phyloP scores from a whole-genome alignment of 2,888 invertebrate species.

The Diloba caeruleocephala region DNA sequence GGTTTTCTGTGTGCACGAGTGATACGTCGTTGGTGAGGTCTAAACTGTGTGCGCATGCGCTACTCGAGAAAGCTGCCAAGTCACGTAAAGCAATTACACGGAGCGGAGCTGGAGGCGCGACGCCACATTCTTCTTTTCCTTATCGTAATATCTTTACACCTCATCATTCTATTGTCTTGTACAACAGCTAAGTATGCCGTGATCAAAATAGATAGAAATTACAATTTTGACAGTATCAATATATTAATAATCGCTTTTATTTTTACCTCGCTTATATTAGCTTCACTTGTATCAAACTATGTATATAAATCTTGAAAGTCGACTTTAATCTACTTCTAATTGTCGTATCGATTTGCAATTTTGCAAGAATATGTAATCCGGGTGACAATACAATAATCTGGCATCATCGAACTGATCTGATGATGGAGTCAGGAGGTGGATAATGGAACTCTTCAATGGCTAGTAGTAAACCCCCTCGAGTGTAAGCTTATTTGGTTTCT shows the following conservation, averaged over 20 bases:
- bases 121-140: slow-evolving; percentile 52
- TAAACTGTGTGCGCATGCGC: slow-evolving; percentile 45
- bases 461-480: too few relatives aligned
- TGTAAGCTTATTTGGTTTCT: too few relatives aligned
- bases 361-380: too few relatives aligned
- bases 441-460: too few relatives aligned
- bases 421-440: too few relatives aligned
- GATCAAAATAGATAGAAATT: slow-evolving; percentile 33
- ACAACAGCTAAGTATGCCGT: slow-evolving; percentile 15
- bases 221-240: slow-evolving; percentile 18
- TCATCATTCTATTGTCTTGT: slow-evolving; percentile 55
- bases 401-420: too few relatives aligned
- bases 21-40: slow-evolving; percentile 25
- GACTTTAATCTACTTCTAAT: too few relatives aligned
- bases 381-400: too few relatives aligned
- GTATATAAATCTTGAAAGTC: too few relatives aligned
- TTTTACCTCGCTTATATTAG: too few relatives aligned
- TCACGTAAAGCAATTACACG: slow-evolving; percentile 69
- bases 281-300: too few relatives aligned
- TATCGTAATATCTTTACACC: slow-evolving; percentile 55
- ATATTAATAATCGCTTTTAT: slow-evolving; percentile 17
- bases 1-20: slow-evolving; percentile 22
- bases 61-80: slow-evolving; percentile 64
- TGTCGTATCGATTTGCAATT: too few relatives aligned
- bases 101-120: slow-evolving; percentile 30